Evolutionary conservation across 2,888 invertebrate species (phyloP).

Genomic region (Alentia gelatinosa): DNA sequence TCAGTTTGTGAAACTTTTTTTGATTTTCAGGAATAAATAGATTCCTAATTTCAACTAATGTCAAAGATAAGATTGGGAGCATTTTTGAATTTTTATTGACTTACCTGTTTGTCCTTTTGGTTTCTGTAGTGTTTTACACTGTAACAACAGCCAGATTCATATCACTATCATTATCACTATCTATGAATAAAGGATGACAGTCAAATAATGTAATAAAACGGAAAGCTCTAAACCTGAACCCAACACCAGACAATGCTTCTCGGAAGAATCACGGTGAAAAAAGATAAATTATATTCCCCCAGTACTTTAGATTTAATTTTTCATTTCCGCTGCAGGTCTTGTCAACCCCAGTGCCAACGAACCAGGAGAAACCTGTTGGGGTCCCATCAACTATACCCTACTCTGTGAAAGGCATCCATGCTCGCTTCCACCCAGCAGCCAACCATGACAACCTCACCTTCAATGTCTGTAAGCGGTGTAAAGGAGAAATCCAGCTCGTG

Average conservation of each 20-base stretch:
- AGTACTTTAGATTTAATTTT: not conserved
- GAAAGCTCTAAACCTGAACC: too few species aligned
- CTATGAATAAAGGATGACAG: too few species aligned
- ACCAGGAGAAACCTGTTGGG: not conserved
- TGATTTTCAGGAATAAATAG: too few species aligned
- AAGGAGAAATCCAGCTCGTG: conserved; percentile 75
- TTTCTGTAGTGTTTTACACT: too few species aligned
- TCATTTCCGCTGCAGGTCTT: conserved; percentile 34
- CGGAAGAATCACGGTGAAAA: not conserved
- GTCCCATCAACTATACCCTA: not conserved
- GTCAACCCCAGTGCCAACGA: not conserved
- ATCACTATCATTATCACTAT: too few species aligned
- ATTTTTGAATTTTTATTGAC: too few species aligned
- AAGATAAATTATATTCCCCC: not conserved
- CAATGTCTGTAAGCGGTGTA: conserved; percentile 75
- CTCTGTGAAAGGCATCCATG: conserved; percentile 12
- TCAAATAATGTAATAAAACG: too few species aligned
- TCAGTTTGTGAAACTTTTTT: too few species aligned
- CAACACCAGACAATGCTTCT: too few species aligned
- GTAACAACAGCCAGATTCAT: not conserved
- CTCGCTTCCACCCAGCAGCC: conserved; percentile 74
- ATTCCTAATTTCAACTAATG: too few species aligned
- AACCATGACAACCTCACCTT: conserved; percentile 76
- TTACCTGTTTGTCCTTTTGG: too few species aligned
- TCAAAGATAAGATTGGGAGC: too few species aligned